Percentiles rank a stretch among this genome's conserved stretches.
These are phyloP conservation scores for Mechanitis messenoides DNA, from an alignment of 2,888 invertebrate species.

Conservation along the genomic window DNA sequence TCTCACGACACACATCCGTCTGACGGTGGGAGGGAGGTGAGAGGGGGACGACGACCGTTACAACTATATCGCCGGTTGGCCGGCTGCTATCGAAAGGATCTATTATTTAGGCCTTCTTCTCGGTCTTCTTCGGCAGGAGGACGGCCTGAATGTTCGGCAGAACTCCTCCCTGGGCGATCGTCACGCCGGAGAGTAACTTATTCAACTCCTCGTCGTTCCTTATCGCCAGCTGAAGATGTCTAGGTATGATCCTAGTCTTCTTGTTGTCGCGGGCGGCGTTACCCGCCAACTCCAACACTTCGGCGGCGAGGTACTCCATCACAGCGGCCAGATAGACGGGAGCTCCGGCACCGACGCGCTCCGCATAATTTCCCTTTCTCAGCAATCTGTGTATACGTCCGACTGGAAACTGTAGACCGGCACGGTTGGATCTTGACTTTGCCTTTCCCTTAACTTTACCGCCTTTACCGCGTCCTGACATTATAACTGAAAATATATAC, in stretches of 20 bases:
- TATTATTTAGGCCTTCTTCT: background rate
- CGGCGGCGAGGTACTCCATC: constrained; percentile 81
- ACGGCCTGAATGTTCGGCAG: no score
- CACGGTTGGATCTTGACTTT: constrained; percentile 72
- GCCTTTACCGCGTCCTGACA: no score
- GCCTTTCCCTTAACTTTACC: constrained; percentile 24
- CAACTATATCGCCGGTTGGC: background rate
- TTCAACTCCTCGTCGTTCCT: no score
- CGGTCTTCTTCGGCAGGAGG: no score
- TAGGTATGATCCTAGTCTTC: constrained; percentile 83
- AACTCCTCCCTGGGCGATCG: no score
- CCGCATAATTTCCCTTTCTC: constrained; percentile 77
- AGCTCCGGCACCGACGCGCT: constrained; percentile 71
- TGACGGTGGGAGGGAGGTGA: constrained; percentile 87
- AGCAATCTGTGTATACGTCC: constrained; percentile 68
- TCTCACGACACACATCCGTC: no score
- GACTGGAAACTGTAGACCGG: constrained; percentile 77
- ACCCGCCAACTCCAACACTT: constrained; percentile 79
- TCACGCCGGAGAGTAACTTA: no score
- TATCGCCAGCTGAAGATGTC: constrained; percentile 22
- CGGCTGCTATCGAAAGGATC: background rate
- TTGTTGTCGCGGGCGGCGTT: constrained; percentile 82
- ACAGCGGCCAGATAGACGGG: constrained; percentile 74
- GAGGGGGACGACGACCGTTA: constrained; percentile 82
- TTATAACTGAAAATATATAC: no score